phyloP scores from a whole-genome alignment of 2,888 invertebrate species.

The Caenorhabditis sulstoni region DNA sequence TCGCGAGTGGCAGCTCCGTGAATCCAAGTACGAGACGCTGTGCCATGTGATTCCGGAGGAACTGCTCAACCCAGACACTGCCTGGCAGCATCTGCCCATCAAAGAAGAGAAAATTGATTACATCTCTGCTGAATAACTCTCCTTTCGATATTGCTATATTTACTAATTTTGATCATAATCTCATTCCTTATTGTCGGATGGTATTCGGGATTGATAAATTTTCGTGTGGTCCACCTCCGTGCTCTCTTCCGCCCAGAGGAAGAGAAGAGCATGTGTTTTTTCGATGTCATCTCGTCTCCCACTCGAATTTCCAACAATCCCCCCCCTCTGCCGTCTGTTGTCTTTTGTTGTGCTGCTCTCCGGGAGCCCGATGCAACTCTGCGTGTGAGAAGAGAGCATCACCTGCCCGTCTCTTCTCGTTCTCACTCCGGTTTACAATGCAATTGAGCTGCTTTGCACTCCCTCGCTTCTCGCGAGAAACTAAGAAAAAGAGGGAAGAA shows the following conservation, averaged over 20 bases:
- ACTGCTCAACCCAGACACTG: conserved; percentile 57
- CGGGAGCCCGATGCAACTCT: conserved; percentile 28
- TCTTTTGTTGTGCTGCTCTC: conserved; percentile 17
- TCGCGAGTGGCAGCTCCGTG: conserved; percentile 76
- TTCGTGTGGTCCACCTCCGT: background rate
- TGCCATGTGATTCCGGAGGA: conserved; percentile 43
- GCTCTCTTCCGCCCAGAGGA: background rate
- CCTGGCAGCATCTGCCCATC: conserved; percentile 69
- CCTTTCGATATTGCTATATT: background rate
- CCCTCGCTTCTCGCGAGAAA: conserved; percentile 17
- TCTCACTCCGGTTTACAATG: conserved; percentile 35
- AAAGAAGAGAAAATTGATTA: conserved; percentile 28
- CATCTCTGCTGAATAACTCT: conserved; percentile 8
- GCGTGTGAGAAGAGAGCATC: conserved; percentile 14
- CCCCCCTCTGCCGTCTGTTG: conserved; percentile 8
- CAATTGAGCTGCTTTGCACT: conserved; percentile 17
- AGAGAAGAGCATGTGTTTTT: conserved; percentile 30
- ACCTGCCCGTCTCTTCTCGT: conserved; percentile 27
- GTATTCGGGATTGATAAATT: background rate
- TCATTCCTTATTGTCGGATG: background rate
- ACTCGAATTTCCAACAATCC: conserved; percentile 41
- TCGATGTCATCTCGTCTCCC: conserved; percentile 19
- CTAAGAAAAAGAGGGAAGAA: background rate
- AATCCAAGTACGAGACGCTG: conserved; percentile 67
- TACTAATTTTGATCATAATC: background rate